Evolutionary conservation across 1,140 invertebrate genomes (phyloP).

Genomic region (Trichonephila inaurata): DNA sequence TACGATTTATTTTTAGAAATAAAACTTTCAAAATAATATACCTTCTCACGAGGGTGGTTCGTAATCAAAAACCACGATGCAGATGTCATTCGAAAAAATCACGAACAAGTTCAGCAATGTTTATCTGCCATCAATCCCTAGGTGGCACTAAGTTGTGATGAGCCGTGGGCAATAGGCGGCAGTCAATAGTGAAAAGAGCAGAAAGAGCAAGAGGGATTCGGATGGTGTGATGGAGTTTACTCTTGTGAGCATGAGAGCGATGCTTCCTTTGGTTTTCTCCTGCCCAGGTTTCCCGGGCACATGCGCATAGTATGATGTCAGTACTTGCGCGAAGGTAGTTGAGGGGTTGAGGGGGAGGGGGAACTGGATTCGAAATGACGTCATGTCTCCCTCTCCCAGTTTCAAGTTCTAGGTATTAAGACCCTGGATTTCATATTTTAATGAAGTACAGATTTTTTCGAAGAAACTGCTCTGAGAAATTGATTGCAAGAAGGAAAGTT

Average conservation of each 20-base stretch:
- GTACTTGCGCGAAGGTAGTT: conserved; percentile 27
- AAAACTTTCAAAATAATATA: background rate
- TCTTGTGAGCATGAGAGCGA: conserved; percentile 7
- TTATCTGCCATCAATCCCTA: background rate
- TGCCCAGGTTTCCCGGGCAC: conserved; percentile 70
- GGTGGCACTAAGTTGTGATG: background rate
- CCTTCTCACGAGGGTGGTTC: conserved; percentile 62
- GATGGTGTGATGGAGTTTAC: conserved; percentile 15
- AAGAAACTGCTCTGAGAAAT: too few relatives aligned
- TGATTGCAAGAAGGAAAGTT: too few relatives aligned
- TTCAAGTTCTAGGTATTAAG: background rate
- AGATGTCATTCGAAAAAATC: conserved; percentile 50
- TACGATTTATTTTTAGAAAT: background rate
- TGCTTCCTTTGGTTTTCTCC: conserved; percentile 11
- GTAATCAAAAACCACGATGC: conserved; percentile 64
- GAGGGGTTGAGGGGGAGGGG: background rate
- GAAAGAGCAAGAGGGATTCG: background rate
- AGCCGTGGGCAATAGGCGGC: background rate
- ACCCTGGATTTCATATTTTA: background rate
- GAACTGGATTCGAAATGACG: background rate
- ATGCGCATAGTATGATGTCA: conserved; percentile 64
- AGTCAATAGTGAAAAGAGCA: background rate
- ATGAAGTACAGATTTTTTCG: too few relatives aligned
- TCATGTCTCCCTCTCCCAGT: background rate
- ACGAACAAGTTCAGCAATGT: background rate